phyloP scores from a whole-genome alignment of 2,797 vertebrate species.

The Orestias chungarensis region DNA sequence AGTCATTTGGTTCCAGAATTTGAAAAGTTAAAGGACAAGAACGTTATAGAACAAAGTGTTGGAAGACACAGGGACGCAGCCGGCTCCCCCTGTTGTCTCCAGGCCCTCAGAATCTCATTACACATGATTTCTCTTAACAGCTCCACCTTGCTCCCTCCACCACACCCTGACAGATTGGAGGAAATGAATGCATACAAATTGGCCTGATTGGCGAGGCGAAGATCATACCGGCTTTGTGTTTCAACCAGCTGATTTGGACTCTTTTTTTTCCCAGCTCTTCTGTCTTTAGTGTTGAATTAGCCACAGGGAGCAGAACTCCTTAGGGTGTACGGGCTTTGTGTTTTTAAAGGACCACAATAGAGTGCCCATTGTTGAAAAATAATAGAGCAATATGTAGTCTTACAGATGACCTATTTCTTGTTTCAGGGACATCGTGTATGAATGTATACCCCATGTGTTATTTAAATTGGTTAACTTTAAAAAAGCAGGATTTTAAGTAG shows the following conservation, averaged over 20 bases:
- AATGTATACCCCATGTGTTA: not conserved
- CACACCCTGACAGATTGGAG: conserved; percentile 59
- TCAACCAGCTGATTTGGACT: conserved; percentile 38
- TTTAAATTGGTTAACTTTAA: not conserved
- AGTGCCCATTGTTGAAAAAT: conserved; percentile 48
- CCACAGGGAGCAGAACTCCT: conserved; percentile 42
- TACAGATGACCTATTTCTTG: conserved; percentile 31
- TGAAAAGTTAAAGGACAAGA: conserved; percentile 8
- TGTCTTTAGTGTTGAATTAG: conserved; percentile 54
- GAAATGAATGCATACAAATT: conserved; percentile 72
- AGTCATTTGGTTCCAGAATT: conserved; percentile 36
- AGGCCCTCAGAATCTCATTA: conserved; percentile 68
- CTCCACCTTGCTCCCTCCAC: conserved; percentile 32
- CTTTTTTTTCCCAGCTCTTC: conserved; percentile 36
- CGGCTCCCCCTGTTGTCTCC: conserved; percentile 52
- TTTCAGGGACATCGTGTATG: conserved; percentile 19
- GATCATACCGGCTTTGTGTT: conserved; percentile 39
- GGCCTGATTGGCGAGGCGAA: conserved; percentile 53
- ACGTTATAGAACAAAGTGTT: conserved; percentile 18
- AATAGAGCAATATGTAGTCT: conserved; percentile 28
- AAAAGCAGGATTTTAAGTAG: conserved; percentile 2
- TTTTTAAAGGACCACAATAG: conserved; percentile 51
- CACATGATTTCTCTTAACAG: conserved; percentile 52
- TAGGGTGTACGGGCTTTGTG: conserved; percentile 50
- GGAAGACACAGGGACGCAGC: conserved; percentile 28